A percentile compares a stretch with the other conserved stretches of the same genome.
These are phyloP conservation scores for Cephus rjabovi DNA, from an alignment of 2,888 invertebrate genomes.

Conservation along the genomic window DNA sequence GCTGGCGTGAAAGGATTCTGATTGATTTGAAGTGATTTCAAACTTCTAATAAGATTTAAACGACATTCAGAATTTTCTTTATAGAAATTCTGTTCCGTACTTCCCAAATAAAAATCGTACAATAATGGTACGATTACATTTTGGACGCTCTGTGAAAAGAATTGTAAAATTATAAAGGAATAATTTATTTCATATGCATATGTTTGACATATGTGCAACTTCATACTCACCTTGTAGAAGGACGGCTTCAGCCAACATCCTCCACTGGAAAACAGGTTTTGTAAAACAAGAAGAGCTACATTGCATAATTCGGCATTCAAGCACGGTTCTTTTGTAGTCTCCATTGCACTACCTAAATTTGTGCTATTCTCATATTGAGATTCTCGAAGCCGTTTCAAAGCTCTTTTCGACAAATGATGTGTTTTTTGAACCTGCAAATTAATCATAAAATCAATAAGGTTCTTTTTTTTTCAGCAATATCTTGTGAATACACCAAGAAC, in stretches of 20 bases:
- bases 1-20: constrained; percentile 45
- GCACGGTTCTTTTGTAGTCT: constrained; percentile 25
- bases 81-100: constrained; percentile 38
- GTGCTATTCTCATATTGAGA: constrained; percentile 45
- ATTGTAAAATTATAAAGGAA: background rate
- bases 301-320: constrained; percentile 44
- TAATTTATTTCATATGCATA: background rate
- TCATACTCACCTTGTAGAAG: constrained; percentile 48
- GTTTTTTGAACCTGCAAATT: constrained; percentile 46
- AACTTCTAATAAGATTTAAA: constrained; percentile 46
- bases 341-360: constrained; percentile 29
- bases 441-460: background rate
- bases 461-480: background rate
- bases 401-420: constrained; percentile 47
- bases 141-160: constrained; percentile 46
- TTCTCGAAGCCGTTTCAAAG: constrained; percentile 47
- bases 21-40: constrained; percentile 49
- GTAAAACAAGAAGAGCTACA: constrained; percentile 44
- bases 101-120: constrained; percentile 48
- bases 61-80: constrained; percentile 42
- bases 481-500: constrained; percentile 12
- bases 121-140: constrained; percentile 42
- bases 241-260: constrained; percentile 41
- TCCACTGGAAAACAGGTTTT: constrained; percentile 49
- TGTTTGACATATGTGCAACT: background rate